These are phyloP conservation scores for Reinhardtius hippoglossoides DNA, from an alignment of 2,113 vertebrate genomes.

Conservation along the genomic window DNA sequence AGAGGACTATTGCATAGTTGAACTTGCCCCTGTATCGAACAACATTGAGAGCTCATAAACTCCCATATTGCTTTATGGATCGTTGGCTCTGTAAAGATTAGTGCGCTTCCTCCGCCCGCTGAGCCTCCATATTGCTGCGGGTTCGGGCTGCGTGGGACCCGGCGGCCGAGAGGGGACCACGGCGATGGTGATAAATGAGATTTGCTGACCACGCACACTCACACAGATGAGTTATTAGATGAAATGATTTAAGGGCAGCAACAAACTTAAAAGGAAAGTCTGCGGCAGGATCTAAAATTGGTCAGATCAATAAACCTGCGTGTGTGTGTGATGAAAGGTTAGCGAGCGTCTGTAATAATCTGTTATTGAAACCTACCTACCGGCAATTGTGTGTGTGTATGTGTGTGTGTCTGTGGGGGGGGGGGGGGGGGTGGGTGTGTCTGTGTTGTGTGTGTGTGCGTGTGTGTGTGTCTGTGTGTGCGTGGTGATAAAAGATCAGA, in stretches of 20 bases:
- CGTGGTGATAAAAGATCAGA: conserved; percentile 58
- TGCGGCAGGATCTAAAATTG: conserved; percentile 38
- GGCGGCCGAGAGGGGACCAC: conserved; percentile 50
- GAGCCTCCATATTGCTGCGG: conserved; percentile 59
- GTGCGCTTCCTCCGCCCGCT: conserved; percentile 40
- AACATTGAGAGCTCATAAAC: conserved; percentile 75
- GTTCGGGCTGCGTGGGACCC: conserved; percentile 18
- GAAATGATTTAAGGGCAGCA: conserved; percentile 55
- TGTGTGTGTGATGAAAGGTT: conserved; percentile 59
- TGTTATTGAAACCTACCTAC: conserved; percentile 70
- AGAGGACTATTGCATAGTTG: conserved; percentile 39
- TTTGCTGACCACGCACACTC: conserved; percentile 66
- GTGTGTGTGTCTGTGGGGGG: not conserved
- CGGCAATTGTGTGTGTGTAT: not conserved
- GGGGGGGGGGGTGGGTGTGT: not conserved
- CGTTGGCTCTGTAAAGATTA: conserved; percentile 54
- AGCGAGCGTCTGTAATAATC: conserved; percentile 70
- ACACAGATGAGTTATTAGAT: conserved; percentile 64
- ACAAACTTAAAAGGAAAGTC: conserved; percentile 54
- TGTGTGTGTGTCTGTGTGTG: not conserved
- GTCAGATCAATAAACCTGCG: conserved; percentile 51
- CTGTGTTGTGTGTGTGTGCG: not conserved
- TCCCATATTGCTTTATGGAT: conserved; percentile 78
- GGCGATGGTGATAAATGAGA: conserved; percentile 71
- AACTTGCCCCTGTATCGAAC: conserved; percentile 60